Evolutionary conservation across 2,797 vertebrate species (phyloP).

Genomic region (Streptopelia turtur): DNA sequence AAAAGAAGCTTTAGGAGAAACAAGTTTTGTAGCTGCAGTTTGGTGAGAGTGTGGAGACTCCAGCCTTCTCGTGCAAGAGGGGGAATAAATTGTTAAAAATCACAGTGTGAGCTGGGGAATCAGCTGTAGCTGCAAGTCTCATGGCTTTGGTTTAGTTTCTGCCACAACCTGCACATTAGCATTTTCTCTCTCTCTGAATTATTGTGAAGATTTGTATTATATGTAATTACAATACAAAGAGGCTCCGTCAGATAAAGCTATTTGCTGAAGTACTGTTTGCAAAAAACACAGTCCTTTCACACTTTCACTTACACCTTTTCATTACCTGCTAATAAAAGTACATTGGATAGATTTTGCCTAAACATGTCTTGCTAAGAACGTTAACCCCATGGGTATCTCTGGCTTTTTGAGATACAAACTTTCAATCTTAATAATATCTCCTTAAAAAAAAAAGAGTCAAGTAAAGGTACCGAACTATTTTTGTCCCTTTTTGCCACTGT

Average conservation of each 20-base stretch:
- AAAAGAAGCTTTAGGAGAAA: slow-evolving; percentile 54
- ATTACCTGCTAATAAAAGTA: slow-evolving; percentile 77
- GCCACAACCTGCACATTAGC: slow-evolving; percentile 48
- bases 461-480: slow-evolving; percentile 8
- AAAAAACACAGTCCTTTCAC: slow-evolving; percentile 71
- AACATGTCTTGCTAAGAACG: slow-evolving; percentile 68
- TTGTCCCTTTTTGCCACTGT: slow-evolving; percentile 54
- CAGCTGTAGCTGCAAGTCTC: slow-evolving; percentile 49
- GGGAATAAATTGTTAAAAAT: slow-evolving; percentile 63
- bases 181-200: slow-evolving; percentile 59
- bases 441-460: slow-evolving; percentile 21
- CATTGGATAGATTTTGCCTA: slow-evolving; percentile 71
- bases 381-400: slow-evolving; percentile 58
- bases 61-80: not conserved
- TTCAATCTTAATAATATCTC: slow-evolving; percentile 48
- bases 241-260: slow-evolving; percentile 62
- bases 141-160: slow-evolving; percentile 64
- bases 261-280: slow-evolving; percentile 72
- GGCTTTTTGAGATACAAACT: slow-evolving; percentile 46
- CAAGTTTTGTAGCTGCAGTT: slow-evolving; percentile 65
- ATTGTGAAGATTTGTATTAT: slow-evolving; percentile 67
- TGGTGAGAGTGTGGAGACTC: not conserved
- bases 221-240: slow-evolving; percentile 72
- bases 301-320: slow-evolving; percentile 76
- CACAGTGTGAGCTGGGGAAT: slow-evolving; percentile 50